These are phyloP conservation scores for Yponomeuta sedellus DNA, from an alignment of 2,888 invertebrate genomes.

Conservation along the genomic window DNA sequence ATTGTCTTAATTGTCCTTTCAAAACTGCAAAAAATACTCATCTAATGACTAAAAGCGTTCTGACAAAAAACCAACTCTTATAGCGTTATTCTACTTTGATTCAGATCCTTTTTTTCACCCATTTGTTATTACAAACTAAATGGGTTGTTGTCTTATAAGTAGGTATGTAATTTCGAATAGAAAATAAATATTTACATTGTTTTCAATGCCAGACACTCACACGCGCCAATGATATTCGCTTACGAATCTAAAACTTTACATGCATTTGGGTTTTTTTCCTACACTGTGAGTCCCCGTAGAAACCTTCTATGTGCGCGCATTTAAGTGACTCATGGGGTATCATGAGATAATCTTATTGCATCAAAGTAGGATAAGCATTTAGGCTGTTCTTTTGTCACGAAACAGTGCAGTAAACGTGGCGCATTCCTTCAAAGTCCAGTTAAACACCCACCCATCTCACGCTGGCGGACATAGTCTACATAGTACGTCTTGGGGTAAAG, in stretches of 20 bases:
- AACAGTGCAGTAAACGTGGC: conserved; percentile 35
- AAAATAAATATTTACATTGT: neutral
- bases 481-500: conserved; percentile 69
- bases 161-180: no score
- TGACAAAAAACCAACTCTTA: neutral
- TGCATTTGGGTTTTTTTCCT: no score
- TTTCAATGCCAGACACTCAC: no score
- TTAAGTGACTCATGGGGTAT: no score
- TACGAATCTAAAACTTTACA: no score
- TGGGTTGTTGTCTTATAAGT: no score
- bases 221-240: no score
- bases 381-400: conserved; percentile 8
- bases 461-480: conserved; percentile 72
- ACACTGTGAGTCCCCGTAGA: no score
- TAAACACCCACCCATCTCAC: conserved; percentile 75
- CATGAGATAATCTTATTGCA: neutral
- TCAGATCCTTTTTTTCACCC: neutral
- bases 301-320: no score
- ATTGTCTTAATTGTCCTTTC: conserved; percentile 34
- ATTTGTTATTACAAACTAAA: no score
- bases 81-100: neutral
- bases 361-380: neutral
- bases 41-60: neutral
- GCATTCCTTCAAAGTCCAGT: conserved; percentile 61
- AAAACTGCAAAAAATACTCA: conserved; percentile 10